Percentiles rank a stretch among this genome's conserved stretches.
phyloP scores from a whole-genome alignment of 1,140 invertebrate species.

The Nomia melanderi region DNA sequence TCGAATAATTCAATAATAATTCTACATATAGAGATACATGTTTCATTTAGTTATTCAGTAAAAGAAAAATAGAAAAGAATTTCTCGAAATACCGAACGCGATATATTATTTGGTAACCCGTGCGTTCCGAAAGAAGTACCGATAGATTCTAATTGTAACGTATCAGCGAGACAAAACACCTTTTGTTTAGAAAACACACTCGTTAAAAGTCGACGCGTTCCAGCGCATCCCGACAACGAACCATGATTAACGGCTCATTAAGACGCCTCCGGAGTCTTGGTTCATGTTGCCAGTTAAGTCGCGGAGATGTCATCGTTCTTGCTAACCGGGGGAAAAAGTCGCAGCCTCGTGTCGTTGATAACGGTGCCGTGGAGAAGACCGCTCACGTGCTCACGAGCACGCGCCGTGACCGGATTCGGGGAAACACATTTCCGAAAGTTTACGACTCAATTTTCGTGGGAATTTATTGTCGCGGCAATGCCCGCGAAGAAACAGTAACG shows the following conservation, averaged over 20 bases:
- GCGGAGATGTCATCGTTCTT: constrained; percentile 24
- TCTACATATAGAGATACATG: no score
- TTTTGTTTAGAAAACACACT: background rate
- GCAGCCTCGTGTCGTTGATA: background rate
- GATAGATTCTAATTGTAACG: background rate
- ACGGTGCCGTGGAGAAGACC: background rate
- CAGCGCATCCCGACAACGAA: constrained; percentile 10
- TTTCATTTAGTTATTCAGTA: no score
- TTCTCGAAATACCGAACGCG: no score
- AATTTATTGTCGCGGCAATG: constrained; percentile 26
- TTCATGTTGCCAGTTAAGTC: constrained; percentile 32
- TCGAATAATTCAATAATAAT: no score
- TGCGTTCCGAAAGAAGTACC: no score
- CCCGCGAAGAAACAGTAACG: constrained; percentile 36
- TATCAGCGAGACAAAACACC: background rate
- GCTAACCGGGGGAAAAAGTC: background rate
- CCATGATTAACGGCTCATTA: constrained; percentile 46
- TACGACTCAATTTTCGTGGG: constrained; percentile 38
- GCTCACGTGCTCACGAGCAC: no score
- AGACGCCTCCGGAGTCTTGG: background rate
- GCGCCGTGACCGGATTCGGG: constrained; percentile 9
- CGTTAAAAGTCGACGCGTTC: background rate
- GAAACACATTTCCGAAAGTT: constrained; percentile 34
- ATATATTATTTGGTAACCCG: no score
- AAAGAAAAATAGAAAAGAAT: no score